These are phyloP conservation scores for Poecilobothrus nobilitatus DNA, from an alignment of 2,888 invertebrate genomes.

Conservation along the genomic window DNA sequence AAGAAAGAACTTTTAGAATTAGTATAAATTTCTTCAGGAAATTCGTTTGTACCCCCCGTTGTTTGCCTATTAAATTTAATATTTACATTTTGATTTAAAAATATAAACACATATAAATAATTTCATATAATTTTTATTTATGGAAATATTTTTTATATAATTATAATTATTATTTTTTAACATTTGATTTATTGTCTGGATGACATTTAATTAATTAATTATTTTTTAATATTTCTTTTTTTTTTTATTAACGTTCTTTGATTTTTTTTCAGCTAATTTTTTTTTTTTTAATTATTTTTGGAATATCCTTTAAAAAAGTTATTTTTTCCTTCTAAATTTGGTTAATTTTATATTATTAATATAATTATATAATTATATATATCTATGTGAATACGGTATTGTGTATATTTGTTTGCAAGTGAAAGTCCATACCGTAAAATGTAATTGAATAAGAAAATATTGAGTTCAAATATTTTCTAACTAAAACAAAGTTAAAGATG, in stretches of 20 bases:
- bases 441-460: too few species aligned
- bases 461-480: too few species aligned
- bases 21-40: too few species aligned
- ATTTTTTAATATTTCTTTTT: neutral
- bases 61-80: too few species aligned
- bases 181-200: constrained; percentile 9
- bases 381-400: too few species aligned
- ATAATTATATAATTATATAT: too few species aligned
- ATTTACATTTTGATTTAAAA: too few species aligned
- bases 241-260: neutral
- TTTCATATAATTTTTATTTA: neutral
- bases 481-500: too few species aligned
- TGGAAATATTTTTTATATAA: constrained; percentile 1
- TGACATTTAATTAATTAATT: constrained; percentile 8
- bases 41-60: too few species aligned
- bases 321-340: neutral
- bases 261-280: neutral
- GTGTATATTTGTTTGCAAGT: too few species aligned
- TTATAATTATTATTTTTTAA: neutral
- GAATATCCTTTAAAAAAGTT: neutral
- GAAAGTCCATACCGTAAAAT: too few species aligned
- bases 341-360: neutral
- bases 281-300: neutral
- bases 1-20: too few species aligned
- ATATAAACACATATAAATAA: neutral